Percentiles rank a stretch among this genome's conserved stretches.
Conservation (phyloP, 2,888 invertebrate species). For the Schrankia costaestrigalis region DNA sequence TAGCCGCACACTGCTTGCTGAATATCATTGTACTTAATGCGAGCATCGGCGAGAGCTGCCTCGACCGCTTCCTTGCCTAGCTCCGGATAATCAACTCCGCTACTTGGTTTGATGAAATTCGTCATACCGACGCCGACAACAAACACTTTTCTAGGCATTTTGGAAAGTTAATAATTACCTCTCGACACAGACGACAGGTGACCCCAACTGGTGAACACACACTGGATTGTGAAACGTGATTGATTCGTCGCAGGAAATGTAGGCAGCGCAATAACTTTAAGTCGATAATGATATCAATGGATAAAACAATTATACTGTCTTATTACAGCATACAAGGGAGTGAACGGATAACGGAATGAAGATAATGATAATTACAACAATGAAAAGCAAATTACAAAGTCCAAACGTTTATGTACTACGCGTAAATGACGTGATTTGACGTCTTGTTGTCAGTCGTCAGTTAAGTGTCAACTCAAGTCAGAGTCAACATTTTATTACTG, state of each 20-base stretch:
- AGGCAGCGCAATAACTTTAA: constrained; percentile 4
- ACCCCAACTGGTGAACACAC: constrained; percentile 40
- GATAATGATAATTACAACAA: too few species aligned
- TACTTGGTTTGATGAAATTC: constrained; percentile 97
- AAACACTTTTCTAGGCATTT: constrained; percentile 84
- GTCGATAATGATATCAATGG: constrained; percentile 19
- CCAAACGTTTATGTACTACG: constrained; percentile 2
- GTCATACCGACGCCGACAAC: constrained; percentile 99
- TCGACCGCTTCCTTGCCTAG: constrained; percentile 96
- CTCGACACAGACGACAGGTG: constrained; percentile 50
- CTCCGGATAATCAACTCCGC: constrained; percentile 95
- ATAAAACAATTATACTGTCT: constrained; percentile 14
- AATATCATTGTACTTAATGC: constrained; percentile 86
- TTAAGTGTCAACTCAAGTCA: too few species aligned
- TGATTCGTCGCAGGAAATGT: too few species aligned
- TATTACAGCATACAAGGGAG: constrained; percentile 13
- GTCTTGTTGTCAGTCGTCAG: too few species aligned
- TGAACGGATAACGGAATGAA: constrained; percentile 10
- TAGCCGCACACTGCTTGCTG: constrained; percentile 96
- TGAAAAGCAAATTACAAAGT: constrained; percentile 10
- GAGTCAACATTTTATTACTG: too few species aligned
- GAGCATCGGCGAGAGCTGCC: constrained; percentile 92
- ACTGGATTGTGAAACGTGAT: too few species aligned
- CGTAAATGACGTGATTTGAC: neutral
- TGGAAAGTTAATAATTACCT: constrained; percentile 65